phyloP scores from a whole-genome alignment of 2,113 vertebrate genomes.

The Dascyllus trimaculatus region DNA sequence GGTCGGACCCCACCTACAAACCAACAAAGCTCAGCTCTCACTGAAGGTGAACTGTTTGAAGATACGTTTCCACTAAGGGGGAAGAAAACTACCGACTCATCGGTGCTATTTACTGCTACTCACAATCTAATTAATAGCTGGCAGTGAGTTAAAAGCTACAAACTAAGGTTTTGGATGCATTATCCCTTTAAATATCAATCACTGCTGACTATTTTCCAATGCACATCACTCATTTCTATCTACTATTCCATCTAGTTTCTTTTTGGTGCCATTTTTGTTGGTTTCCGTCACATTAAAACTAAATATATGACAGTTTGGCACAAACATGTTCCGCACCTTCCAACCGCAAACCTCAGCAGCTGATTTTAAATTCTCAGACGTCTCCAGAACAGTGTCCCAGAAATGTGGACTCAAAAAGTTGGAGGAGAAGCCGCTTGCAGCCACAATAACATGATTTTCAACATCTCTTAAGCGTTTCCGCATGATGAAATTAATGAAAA shows the following conservation, averaged over 20 bases:
- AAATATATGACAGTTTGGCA: too few relatives aligned
- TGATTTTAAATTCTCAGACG: neutral
- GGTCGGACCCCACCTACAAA: conserved; percentile 43
- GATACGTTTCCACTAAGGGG: neutral
- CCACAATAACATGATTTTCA: neutral
- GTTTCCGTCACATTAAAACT: too few relatives aligned
- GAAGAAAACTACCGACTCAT: conserved; percentile 1
- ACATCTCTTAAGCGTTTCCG: neutral
- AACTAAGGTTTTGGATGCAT: neutral
- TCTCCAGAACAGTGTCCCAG: neutral
- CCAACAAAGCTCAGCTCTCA: conserved; percentile 17
- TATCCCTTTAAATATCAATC: conserved; percentile 14
- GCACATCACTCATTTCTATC: neutral
- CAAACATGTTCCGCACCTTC: neutral
- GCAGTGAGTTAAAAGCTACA: neutral
- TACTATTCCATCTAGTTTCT: too few relatives aligned
- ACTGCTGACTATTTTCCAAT: conserved; percentile 19
- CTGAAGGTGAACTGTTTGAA: conserved; percentile 7
- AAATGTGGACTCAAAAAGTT: conserved; percentile 10
- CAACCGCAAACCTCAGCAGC: neutral
- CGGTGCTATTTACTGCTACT: conserved; percentile 20
- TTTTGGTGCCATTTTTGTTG: too few relatives aligned
- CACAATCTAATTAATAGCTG: conserved; percentile 3
- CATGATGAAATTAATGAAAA: conserved; percentile 20
- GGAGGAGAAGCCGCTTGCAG: neutral